A percentile compares a stretch with the other conserved stretches of the same genome.
Evolutionary conservation across 2,797 vertebrate species (phyloP).

Genomic region (Jordanella pulchra): DNA sequence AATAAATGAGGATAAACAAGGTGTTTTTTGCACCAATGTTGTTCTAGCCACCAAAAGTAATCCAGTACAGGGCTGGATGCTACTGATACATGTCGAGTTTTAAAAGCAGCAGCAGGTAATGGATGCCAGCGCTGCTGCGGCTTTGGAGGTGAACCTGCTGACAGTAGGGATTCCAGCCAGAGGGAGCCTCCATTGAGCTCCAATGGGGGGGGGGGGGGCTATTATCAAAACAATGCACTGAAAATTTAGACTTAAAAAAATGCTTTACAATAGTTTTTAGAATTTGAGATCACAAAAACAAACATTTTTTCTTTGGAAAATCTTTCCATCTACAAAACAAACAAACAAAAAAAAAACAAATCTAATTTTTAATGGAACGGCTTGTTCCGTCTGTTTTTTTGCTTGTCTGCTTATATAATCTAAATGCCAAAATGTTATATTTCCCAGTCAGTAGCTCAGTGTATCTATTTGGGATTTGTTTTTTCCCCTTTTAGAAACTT

Average conservation of each 20-base stretch:
- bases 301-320: too few species aligned
- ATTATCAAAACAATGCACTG: conserved; percentile 16
- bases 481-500: too few species aligned
- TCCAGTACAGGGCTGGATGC: neutral
- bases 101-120: conserved; percentile 4
- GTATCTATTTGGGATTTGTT: too few species aligned
- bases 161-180: conserved; percentile 67
- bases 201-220: conserved; percentile 11
- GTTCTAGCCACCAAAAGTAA: neutral
- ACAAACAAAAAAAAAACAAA: too few species aligned
- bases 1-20: neutral
- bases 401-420: too few species aligned
- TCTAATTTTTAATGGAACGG: too few species aligned
- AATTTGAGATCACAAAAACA: too few species aligned
- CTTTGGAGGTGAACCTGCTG: conserved; percentile 66
- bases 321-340: too few species aligned
- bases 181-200: conserved; percentile 60
- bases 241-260: neutral
- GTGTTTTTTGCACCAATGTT: neutral
- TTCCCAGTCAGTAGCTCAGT: too few species aligned
- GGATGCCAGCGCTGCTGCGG: conserved; percentile 44
- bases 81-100: neutral
- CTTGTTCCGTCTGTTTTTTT: too few species aligned
- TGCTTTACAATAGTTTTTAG: too few species aligned
- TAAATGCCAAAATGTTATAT: too few species aligned